A percentile compares a stretch with the other conserved stretches of the same genome.
These are phyloP conservation scores for Dasypolia templi DNA, from an alignment of 2,888 invertebrate species.

Conservation along the genomic window DNA sequence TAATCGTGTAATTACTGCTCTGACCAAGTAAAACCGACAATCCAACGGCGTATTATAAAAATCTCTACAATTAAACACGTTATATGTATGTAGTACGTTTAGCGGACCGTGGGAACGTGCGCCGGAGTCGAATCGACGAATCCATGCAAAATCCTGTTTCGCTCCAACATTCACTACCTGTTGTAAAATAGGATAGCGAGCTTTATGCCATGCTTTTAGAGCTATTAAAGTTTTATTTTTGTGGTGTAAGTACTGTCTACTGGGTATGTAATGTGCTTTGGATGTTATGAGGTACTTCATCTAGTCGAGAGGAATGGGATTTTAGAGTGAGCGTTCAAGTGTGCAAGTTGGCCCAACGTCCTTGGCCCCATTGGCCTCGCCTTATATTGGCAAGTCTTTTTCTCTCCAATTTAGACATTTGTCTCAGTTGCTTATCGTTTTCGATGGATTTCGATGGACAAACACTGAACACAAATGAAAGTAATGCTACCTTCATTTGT, in stretches of 20 bases:
- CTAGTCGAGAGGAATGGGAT: background rate
- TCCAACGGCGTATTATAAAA: slow-evolving; percentile 60
- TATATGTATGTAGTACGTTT: slow-evolving; percentile 57
- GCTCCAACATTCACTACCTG: slow-evolving; percentile 61
- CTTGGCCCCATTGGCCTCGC: background rate
- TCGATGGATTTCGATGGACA: background rate
- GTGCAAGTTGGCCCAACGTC: background rate
- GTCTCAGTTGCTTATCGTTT: background rate
- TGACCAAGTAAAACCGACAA: slow-evolving; percentile 52
- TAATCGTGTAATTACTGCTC: background rate
- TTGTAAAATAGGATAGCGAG: slow-evolving; percentile 62
- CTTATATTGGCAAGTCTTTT: background rate
- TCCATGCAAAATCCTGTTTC: slow-evolving; percentile 74
- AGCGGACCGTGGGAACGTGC: slow-evolving; percentile 70
- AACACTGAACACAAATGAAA: too few relatives aligned
- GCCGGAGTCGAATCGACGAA: slow-evolving; percentile 67
- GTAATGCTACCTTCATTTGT: background rate
- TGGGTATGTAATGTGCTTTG: slow-evolving; percentile 13
- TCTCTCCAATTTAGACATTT: background rate
- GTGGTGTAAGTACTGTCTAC: slow-evolving; percentile 24
- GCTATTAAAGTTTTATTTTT: slow-evolving; percentile 51
- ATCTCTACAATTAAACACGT: slow-evolving; percentile 70
- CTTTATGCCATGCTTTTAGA: slow-evolving; percentile 41
- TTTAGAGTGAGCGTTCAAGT: slow-evolving; percentile 2
- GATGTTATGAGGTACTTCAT: background rate